Conservation (phyloP, 2,113 vertebrate genomes). For the Hepsetus odoe region DNA sequence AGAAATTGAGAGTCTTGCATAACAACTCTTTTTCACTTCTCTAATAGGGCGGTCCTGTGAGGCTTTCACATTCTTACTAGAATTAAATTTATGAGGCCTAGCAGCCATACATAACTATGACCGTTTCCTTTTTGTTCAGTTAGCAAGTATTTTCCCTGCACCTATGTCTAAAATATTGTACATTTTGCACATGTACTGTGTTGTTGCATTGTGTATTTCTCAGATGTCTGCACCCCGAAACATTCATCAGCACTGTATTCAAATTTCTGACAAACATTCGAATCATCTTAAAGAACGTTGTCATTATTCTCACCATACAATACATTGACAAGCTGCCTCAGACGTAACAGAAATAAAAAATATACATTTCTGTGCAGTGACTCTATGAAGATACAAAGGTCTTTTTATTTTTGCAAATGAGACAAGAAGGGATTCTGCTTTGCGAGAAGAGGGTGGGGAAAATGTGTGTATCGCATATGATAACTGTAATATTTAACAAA, state of each 20-base stretch:
- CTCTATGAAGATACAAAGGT: neutral
- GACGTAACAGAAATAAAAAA: neutral
- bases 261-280: too few relatives aligned
- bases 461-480: neutral
- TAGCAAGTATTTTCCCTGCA: neutral
- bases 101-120: neutral
- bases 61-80: neutral
- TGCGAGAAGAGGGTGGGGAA: neutral
- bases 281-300: too few relatives aligned
- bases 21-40: slow-evolving; percentile 44
- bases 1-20: slow-evolving; percentile 40
- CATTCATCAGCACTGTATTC: too few relatives aligned
- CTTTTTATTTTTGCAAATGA: neutral
- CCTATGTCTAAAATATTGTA: neutral
- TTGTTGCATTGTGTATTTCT: too few relatives aligned
- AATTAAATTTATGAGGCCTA: slow-evolving; percentile 1
- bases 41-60: neutral
- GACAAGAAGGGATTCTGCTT: neutral
- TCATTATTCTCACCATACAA: neutral
- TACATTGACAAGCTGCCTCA: neutral
- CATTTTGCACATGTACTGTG: too few relatives aligned
- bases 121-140: neutral
- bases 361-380: neutral
- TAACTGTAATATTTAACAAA: slow-evolving; percentile 7
- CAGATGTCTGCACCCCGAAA: too few relatives aligned